Evolutionary conservation across 1,140 invertebrate genomes (phyloP).

Genomic region (Nephila pilipes): DNA sequence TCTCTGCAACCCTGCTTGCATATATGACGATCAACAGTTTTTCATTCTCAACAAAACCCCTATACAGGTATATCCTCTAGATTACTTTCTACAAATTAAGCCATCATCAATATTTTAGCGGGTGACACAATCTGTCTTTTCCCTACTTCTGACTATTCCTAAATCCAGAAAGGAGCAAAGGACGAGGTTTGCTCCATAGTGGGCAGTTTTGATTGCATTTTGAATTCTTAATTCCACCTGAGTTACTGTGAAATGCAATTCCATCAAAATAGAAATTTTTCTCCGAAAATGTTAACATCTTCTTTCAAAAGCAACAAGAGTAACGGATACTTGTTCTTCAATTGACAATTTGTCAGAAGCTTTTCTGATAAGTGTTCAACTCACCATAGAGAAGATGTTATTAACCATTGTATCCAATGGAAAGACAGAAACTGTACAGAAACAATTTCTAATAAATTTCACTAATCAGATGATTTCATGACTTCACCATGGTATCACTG

Average conservation of each 20-base stretch:
- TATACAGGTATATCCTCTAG: constrained; percentile 40
- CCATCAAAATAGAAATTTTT: not conserved
- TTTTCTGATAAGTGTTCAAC: not conserved
- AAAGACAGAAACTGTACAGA: not conserved
- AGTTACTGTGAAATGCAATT: not conserved
- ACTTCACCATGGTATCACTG: not conserved
- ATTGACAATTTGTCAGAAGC: not conserved
- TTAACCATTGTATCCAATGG: not conserved
- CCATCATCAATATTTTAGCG: constrained; percentile 4
- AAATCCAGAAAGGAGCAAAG: not conserved
- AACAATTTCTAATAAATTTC: not conserved
- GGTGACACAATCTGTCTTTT: constrained; percentile 11
- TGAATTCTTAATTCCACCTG: not conserved
- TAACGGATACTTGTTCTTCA: not conserved
- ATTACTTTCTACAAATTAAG: constrained; percentile 66
- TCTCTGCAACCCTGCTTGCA: too few relatives aligned
- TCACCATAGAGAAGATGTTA: not conserved
- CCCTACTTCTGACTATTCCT: constrained; percentile 8
- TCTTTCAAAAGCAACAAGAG: not conserved
- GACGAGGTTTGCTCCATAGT: not conserved
- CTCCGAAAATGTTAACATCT: not conserved
- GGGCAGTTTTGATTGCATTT: not conserved
- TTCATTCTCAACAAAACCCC: constrained; percentile 35
- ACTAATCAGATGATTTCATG: not conserved
- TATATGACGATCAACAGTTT: constrained; percentile 54